A percentile compares a stretch with the other conserved stretches of the same genome.
These are phyloP conservation scores for Brenthis ino DNA, from an alignment of 2,888 invertebrate genomes.

Conservation along the genomic window DNA sequence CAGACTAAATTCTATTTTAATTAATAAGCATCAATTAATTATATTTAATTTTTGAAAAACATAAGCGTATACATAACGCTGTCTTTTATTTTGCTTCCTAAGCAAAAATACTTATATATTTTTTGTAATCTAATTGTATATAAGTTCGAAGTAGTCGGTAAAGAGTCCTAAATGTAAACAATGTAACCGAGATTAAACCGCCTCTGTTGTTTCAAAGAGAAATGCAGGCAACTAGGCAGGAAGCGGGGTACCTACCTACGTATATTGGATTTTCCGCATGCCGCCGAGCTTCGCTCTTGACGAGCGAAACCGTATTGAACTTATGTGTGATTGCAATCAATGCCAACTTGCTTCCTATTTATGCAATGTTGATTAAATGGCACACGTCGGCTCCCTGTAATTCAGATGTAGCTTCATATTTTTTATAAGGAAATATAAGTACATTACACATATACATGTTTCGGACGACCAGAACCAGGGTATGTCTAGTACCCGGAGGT, in stretches of 20 bases:
- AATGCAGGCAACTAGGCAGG: constrained; percentile 5
- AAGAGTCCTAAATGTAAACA: background rate
- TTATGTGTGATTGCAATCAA: constrained; percentile 23
- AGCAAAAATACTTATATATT: too few species aligned
- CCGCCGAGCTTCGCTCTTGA: constrained; percentile 1
- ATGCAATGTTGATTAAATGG: constrained; percentile 23
- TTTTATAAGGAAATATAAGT: background rate
- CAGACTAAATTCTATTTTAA: too few species aligned
- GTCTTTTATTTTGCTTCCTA: too few species aligned
- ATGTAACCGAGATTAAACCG: background rate
- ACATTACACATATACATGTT: too few species aligned
- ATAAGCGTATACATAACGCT: too few species aligned
- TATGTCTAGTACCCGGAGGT: too few species aligned
- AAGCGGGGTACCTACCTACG: background rate
- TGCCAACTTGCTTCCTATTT: constrained; percentile 11
- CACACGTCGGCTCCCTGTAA: background rate
- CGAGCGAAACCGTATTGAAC: constrained; percentile 10
- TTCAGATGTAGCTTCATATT: background rate
- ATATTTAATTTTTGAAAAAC: too few species aligned
- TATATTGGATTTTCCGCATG: background rate
- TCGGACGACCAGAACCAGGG: too few species aligned
- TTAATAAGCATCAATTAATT: too few species aligned
- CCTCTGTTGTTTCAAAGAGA: background rate
- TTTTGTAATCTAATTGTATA: background rate
- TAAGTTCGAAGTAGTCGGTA: background rate